phyloP scores from a whole-genome alignment of 2,113 vertebrate species.

The Phrynosoma blainvillii region DNA sequence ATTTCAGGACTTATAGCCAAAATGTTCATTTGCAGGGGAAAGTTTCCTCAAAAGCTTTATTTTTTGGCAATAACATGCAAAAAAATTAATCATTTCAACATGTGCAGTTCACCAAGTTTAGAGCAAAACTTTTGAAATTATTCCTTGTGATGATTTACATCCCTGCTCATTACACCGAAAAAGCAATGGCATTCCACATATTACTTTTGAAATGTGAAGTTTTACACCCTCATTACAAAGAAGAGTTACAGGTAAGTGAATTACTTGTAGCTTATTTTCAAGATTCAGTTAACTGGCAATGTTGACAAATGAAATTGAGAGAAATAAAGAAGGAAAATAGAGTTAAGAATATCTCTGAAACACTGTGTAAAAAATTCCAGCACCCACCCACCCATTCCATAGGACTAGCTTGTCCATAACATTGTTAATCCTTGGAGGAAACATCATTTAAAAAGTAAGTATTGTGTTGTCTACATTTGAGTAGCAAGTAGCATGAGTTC shows the following conservation, averaged over 20 bases:
- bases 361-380: neutral
- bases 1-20: too few species aligned
- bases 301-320: neutral
- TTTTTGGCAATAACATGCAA: too few species aligned
- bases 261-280: too few species aligned
- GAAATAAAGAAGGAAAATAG: neutral
- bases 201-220: neutral
- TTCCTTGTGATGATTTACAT: too few species aligned
- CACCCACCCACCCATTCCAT: neutral
- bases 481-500: conserved; percentile 24
- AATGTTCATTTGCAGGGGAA: too few species aligned
- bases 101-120: too few species aligned
- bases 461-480: conserved; percentile 43
- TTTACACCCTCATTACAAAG: neutral
- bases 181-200: neutral
- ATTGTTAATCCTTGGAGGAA: conserved; percentile 24
- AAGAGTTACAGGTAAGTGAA: neutral
- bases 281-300: neutral
- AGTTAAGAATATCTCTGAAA: neutral
- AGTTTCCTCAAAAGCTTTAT: too few species aligned
- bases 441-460: neutral
- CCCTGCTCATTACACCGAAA: too few species aligned
- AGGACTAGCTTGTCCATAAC: neutral
- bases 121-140: too few species aligned
- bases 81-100: too few species aligned